Evolutionary conservation across 2,888 invertebrate genomes (phyloP), one percentile per base, ranked within the genome.

Genomic region (Tholera decimalis): DNA sequence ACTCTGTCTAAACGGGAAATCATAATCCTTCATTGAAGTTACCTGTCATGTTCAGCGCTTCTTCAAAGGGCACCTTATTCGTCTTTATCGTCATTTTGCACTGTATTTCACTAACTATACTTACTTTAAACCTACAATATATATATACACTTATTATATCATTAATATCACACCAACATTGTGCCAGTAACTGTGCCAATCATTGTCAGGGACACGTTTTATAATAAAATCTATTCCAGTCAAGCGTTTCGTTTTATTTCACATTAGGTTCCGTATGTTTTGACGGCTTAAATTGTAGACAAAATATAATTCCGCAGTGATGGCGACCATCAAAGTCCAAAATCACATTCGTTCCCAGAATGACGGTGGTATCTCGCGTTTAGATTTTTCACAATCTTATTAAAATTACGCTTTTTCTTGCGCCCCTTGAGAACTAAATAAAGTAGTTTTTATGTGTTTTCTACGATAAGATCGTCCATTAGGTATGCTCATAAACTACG

Each of bases 31-130:
- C 3, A 22, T 15, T n/a, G 15, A 0, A 30, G 26, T 33, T 28
- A 75, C 72, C 72, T 49, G 72, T 70, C 76, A 73, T 56, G n/a
- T 73, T 28, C 50, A 73, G 8, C 1, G 72, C 72, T 30, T 77
- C 64, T 39, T 77, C 77, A 8, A 77, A 72, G 0, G 64, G 46
- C 28, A 64, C 58, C 43, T 30, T 59, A 28, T 30, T 72, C 3
- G 47, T 43, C n/a, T 67, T 77, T 9, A 66, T 54, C 24, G 69
- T 73, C 72, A 73, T 73, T 49, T 69, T 69, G 18, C 69, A 74
- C 75, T 50, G 1, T n/a, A 5, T 60, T 24, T 4, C 61, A 49
- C 33, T 60, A 13, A 43, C 43, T 74, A 69, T 50, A 50, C 18
- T 33, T 33, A 43, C 33, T 41, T 35, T 7, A 62, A 39, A 9